phyloP scores from a whole-genome alignment of 2,888 invertebrate genomes.

The Spicauda simplicius region DNA sequence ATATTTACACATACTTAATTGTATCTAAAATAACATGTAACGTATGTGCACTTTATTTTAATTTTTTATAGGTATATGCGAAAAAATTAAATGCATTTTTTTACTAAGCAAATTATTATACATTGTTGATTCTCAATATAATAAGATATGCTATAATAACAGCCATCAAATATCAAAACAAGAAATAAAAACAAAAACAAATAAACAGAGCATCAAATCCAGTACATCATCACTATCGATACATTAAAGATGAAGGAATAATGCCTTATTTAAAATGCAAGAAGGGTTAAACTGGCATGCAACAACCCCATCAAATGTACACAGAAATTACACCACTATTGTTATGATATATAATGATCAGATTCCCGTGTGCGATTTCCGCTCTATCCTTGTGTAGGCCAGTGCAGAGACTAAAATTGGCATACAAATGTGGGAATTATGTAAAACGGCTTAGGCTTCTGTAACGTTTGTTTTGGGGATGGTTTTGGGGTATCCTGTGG shows the following conservation, averaged over 20 bases:
- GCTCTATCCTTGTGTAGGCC: conserved; percentile 39
- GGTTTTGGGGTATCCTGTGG: conserved; percentile 47
- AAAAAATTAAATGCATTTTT: too few relatives aligned
- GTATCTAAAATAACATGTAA: too few relatives aligned
- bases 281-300: conserved; percentile 31
- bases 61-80: too few relatives aligned
- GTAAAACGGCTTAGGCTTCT: conserved; percentile 55
- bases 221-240: conserved; percentile 19
- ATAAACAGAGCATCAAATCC: neutral
- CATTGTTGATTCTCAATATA: too few relatives aligned
- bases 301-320: conserved; percentile 1
- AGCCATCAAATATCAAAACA: neutral
- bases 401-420: conserved; percentile 51
- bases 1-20: too few relatives aligned
- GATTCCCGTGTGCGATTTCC: conserved; percentile 16
- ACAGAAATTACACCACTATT: conserved; percentile 33
- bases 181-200: neutral
- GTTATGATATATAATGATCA: neutral
- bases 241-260: conserved; percentile 27
- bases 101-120: too few relatives aligned
- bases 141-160: too few relatives aligned
- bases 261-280: conserved; percentile 25
- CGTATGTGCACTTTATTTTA: too few relatives aligned
- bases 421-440: conserved; percentile 70
- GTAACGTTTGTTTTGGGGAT: conserved; percentile 53